These are phyloP conservation scores for Gymnorhina tibicen DNA, from an alignment of 2,113 vertebrate species.

Conservation along the genomic window DNA sequence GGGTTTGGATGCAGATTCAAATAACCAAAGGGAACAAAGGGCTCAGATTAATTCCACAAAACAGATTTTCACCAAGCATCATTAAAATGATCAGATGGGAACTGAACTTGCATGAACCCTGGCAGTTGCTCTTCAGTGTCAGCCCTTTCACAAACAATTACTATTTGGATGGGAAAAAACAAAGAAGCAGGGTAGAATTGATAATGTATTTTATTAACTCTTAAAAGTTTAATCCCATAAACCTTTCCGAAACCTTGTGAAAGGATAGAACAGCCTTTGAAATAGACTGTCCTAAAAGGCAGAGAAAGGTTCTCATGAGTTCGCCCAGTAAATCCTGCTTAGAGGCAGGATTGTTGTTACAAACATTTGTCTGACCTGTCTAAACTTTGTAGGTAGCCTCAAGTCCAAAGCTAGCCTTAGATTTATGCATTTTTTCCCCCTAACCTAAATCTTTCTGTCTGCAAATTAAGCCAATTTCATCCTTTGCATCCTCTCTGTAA, in stretches of 20 bases:
- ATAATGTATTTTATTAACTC: conserved; percentile 38
- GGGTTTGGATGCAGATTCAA: background rate
- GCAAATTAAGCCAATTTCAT: conserved; percentile 34
- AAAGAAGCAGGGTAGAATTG: background rate
- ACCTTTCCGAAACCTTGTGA: background rate
- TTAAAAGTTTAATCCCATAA: background rate
- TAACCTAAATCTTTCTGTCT: conserved; percentile 39
- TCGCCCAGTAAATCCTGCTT: background rate
- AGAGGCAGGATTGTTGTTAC: background rate
- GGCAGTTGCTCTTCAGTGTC: conserved; percentile 6
- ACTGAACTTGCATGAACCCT: conserved; percentile 28
- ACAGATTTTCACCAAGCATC: conserved; percentile 7
- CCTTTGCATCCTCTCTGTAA: conserved; percentile 40
- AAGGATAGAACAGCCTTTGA: background rate
- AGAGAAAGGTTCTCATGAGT: background rate
- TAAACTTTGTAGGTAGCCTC: conserved; percentile 26
- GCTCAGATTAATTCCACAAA: conserved; percentile 2
- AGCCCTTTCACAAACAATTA: conserved; percentile 22
- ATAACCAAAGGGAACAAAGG: conserved; percentile 1
- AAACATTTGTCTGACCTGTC: conserved; percentile 12
- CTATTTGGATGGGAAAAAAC: background rate
- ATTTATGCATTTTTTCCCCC: background rate
- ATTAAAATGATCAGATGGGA: conserved; percentile 31
- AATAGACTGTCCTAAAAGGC: background rate
- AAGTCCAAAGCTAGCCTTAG: background rate